phyloP scores from a whole-genome alignment of 2,113 vertebrate genomes.

The Leiothrix lutea region DNA sequence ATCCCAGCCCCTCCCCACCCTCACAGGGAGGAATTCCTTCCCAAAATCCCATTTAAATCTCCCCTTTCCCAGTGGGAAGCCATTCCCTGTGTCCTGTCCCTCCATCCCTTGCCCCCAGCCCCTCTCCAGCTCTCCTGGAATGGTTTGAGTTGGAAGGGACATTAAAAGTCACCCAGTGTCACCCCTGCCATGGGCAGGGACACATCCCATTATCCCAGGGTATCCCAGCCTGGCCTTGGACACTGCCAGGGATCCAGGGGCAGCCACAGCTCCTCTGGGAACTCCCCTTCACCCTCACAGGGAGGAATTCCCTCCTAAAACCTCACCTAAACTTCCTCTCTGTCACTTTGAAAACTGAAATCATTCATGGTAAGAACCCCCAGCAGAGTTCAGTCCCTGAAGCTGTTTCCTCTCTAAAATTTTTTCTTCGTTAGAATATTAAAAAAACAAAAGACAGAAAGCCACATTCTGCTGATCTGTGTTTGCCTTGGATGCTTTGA shows the following conservation, averaged over 20 bases:
- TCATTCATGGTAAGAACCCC: neutral
- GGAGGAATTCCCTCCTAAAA: neutral
- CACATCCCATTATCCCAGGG: neutral
- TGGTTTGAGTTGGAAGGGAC: no score
- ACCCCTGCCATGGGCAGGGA: neutral
- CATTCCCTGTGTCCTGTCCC: no score
- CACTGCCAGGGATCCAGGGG: neutral
- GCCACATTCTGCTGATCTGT: neutral
- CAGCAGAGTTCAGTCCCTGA: neutral
- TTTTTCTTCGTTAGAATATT: neutral
- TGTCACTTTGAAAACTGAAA: neutral
- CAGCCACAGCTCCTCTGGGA: neutral
- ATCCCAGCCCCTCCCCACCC: no score
- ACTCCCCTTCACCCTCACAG: neutral
- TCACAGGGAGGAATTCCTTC: no score
- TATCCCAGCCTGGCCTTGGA: neutral
- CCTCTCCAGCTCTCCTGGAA: no score
- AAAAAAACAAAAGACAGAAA: neutral
- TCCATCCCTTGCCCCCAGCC: no score
- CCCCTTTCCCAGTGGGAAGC: no score
- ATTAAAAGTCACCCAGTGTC: accelerated
- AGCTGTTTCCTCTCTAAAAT: neutral
- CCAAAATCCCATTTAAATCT: no score
- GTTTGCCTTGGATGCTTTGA: neutral
- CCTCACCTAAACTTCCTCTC: neutral